Evolutionary conservation across 2,797 vertebrate species (phyloP).

Genomic region (Acipenser oxyrinchus): DNA sequence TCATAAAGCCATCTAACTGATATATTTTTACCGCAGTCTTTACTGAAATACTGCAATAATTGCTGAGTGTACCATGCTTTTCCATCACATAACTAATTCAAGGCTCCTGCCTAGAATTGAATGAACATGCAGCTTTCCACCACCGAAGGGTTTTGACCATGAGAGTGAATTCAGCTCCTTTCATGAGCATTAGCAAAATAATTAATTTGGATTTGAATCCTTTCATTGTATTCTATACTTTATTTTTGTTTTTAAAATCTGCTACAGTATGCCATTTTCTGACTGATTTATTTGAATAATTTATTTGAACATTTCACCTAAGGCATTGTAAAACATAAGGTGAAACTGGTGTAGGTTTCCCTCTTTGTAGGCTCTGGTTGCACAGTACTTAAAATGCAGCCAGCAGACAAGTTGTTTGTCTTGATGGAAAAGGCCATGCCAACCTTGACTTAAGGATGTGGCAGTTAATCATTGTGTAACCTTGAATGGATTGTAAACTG

Average conservation of each 20-base stretch:
- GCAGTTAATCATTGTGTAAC: not conserved
- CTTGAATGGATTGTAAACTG: not conserved
- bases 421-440: not conserved
- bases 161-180: too few species aligned
- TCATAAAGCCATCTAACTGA: not conserved
- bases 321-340: too few species aligned
- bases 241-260: too few species aligned
- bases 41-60: not conserved
- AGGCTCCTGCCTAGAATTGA: not conserved
- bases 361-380: not conserved
- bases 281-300: too few species aligned
- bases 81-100: not conserved
- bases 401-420: slow-evolving; percentile 1
- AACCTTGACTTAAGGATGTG: not conserved
- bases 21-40: too few species aligned
- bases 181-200: too few species aligned
- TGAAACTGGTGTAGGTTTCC: too few species aligned
- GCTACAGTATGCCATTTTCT: too few species aligned
- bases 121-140: too few species aligned
- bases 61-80: not conserved
- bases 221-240: too few species aligned
- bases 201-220: too few species aligned
- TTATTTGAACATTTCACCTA: not conserved
- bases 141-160: too few species aligned
- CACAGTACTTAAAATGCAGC: not conserved